These are phyloP conservation scores for Tetramorium simillimum DNA, from an alignment of 1,140 invertebrate species.

Conservation along the genomic window DNA sequence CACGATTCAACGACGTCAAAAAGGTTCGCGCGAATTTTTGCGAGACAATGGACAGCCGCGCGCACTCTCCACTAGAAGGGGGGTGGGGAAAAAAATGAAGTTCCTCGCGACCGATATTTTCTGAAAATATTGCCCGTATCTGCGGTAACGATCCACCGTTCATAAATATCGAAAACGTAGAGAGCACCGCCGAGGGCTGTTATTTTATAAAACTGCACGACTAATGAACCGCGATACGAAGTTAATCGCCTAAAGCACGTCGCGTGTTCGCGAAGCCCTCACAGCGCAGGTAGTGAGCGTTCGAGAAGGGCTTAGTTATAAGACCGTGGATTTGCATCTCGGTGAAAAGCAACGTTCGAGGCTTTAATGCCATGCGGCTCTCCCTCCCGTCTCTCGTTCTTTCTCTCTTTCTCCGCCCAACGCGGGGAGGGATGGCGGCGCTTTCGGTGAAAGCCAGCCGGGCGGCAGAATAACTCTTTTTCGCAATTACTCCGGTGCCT, in stretches of 20 bases:
- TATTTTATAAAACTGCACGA: constrained; percentile 53
- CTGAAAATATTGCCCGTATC: constrained; percentile 47
- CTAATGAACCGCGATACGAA: constrained; percentile 52
- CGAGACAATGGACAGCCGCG: constrained; percentile 39
- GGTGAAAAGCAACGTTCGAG: constrained; percentile 63
- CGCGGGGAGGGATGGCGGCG: not conserved
- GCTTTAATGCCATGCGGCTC: constrained; percentile 44
- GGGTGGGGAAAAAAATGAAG: constrained; percentile 26
- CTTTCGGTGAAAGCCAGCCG: constrained; percentile 66
- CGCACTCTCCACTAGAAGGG: not conserved
- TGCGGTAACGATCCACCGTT: constrained; percentile 21
- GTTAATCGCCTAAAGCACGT: constrained; percentile 50
- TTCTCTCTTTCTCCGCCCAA: not conserved
- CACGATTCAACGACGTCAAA: constrained; percentile 32
- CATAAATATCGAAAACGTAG: constrained; percentile 50
- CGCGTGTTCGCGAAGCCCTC: constrained; percentile 25
- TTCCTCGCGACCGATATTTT: constrained; percentile 18
- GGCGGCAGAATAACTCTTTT: constrained; percentile 70
- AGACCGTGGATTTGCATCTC: constrained; percentile 68
- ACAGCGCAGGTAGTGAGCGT: not conserved
- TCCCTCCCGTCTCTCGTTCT: not conserved
- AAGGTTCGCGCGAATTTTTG: constrained; percentile 25
- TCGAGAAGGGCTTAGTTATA: constrained; percentile 59
- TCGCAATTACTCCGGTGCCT: constrained; percentile 67
- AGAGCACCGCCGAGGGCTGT: not conserved